Base-by-base conservation (phyloP, 2,888 invertebrate genomes). In the Brenthis hecate region DNA sequence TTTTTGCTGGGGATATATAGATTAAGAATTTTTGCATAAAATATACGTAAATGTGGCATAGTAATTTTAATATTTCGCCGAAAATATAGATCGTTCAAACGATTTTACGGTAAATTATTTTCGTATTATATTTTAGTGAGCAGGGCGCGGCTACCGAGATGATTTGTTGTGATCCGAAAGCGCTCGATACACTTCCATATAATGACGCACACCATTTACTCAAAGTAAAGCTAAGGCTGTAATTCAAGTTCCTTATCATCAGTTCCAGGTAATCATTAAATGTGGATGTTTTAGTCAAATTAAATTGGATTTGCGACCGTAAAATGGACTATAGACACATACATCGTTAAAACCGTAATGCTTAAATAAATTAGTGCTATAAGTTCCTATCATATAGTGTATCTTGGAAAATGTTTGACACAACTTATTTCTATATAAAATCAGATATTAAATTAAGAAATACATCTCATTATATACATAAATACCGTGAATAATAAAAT, bases 101-200 rank as follows among this genome's bases (percentile, higher is more conserved):
- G 88, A 90, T 91, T 91, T 90, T 89, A 88, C 87, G 86, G 85
- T 81, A 88, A 90, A 91, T 91, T 91, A 90, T 91, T 91, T 91
- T 89, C 85, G 6, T 60, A 50, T 60, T 50, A 28, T 23, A 60
- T 60, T 87, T 86, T 85, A 86, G 86, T 86, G 86, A 90, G 89
- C 89, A 87, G 83, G 85, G 84, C 81, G 81, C 80, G 81, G 82
- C 77, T 79, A 79, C 78, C 75, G 75, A 78, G 85, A 87, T 89
- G 88, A 89, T 91, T 88, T 89, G 89, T 85, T 82, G 82, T 84
- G 86, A 86, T 86, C 78, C 81, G 78, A 77, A 79, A 81, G 74
- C 80, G 82, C 86, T 85, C 85, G 85, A 84, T 87, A 85, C 84
- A 86, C 78, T 84, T 85, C 77, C 79, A 80, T 84, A 89, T 89